Conservation (phyloP, 2,113 vertebrate genomes). For the Salvator merianae region DNA sequence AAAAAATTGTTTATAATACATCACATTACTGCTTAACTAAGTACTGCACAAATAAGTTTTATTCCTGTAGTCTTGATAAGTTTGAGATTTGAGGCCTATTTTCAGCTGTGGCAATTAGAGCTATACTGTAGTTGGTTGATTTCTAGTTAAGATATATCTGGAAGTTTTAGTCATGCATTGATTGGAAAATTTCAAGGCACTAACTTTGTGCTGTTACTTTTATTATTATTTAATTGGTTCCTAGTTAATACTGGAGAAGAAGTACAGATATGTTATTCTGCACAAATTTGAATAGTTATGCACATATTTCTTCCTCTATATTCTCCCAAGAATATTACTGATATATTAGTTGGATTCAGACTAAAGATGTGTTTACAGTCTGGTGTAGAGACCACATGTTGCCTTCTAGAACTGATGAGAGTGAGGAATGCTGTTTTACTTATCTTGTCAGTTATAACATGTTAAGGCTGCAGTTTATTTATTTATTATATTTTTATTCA, state of each 20-base stretch:
- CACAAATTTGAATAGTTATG: background rate
- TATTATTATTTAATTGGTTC: conserved; percentile 17
- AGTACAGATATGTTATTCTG: background rate
- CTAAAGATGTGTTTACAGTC: too few species aligned
- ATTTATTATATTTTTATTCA: too few species aligned
- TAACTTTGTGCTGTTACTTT: conserved; percentile 4
- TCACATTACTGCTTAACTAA: conserved; percentile 27
- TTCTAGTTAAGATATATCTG: conserved; percentile 51
- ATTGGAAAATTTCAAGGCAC: conserved; percentile 31
- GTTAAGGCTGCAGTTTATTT: too few species aligned
- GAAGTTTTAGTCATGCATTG: conserved; percentile 8
- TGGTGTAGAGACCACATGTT: too few species aligned
- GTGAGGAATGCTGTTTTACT: too few species aligned
- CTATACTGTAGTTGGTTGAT: conserved; percentile 27
- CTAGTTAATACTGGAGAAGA: background rate
- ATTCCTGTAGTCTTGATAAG: background rate
- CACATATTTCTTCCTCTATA: background rate
- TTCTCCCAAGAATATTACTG: background rate
- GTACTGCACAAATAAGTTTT: conserved; percentile 21
- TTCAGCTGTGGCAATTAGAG: conserved; percentile 49
- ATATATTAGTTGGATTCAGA: background rate
- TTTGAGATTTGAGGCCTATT: conserved; percentile 46
- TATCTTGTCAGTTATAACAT: too few species aligned
- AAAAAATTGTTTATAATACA: conserved; percentile 11
- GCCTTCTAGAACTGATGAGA: too few species aligned